A percentile compares a stretch with the other conserved stretches of the same genome.
Evolutionary conservation across 2,113 vertebrate genomes (phyloP).

Genomic region (Chamaea fasciata): DNA sequence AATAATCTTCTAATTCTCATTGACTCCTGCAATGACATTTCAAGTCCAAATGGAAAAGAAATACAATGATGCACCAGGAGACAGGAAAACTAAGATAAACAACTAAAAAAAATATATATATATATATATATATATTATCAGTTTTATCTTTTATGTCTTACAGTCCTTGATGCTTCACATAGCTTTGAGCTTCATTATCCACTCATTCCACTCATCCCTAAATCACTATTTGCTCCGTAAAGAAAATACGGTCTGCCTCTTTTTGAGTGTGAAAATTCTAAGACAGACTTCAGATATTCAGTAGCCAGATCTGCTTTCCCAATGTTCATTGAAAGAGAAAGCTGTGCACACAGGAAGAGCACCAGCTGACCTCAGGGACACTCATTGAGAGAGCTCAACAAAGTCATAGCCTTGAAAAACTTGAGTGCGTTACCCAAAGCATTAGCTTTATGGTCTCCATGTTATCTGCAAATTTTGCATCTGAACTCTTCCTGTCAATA

Average conservation of each 20-base stretch:
- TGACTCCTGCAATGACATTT: not conserved
- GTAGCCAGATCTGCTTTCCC: not conserved
- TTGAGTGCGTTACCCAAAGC: not conserved
- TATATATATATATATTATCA: no score
- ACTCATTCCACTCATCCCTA: not conserved
- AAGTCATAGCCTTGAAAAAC: not conserved
- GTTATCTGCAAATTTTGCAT: not conserved
- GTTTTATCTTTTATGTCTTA: not conserved
- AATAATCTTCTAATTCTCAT: not conserved
- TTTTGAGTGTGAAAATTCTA: not conserved
- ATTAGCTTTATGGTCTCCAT: not conserved
- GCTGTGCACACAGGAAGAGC: not conserved
- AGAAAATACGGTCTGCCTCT: not conserved
- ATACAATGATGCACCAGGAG: not conserved
- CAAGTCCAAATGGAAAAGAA: not conserved
- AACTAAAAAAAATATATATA: no score
- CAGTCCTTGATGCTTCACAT: not conserved
- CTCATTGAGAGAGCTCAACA: not conserved
- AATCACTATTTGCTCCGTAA: not conserved
- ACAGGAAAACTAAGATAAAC: not conserved
- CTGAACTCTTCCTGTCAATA: not conserved
- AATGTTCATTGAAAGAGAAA: not conserved
- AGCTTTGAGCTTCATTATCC: not conserved
- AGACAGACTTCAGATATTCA: not conserved
- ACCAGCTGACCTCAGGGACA: not conserved